Evolutionary conservation across 1,140 invertebrate genomes (phyloP), one percentile per base, ranked within the genome.

Genomic region (Parapsyche elsis): DNA sequence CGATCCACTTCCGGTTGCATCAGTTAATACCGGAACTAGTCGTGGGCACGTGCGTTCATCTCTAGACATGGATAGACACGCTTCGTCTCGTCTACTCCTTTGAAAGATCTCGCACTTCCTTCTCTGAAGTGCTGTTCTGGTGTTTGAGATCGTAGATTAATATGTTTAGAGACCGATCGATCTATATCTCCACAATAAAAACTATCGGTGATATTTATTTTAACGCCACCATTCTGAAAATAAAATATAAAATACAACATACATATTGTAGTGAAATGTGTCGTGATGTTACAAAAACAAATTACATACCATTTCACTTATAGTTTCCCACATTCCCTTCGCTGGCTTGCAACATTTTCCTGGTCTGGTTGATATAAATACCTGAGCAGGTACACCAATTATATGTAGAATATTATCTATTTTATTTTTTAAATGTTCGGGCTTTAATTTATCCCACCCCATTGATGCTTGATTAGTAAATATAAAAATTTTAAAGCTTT

Each of bases 161-260:
- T 83, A 89, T 99, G 99, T 67, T 95, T 84, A 9, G 97, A 97
- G 90, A 99, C 95, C 61, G 99, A 89, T 84, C 97, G 90, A 89
- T 99, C 98, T 38, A 97, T 97, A 92, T 99, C 97, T 45, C 98
- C 98, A 84, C 97, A 94, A 87, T 94, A 99, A 86, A 98, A 95
- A 79, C 93, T 94, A 9, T 92, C 86, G 7, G 88, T 84, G 81
- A 92, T 88, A 79, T 95, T 90, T 24, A 98, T 90, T 30, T 84
- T 9, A 9, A 97, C 84, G 9, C 90, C 90, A 83, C 92, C 92
- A 88, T 92, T 93, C 91, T 95, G 84, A 26, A 88, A 90, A 83
- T 84, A 76, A 10, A 23, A 61, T 46, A 46, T 71, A 24, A 24
- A 59, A 21, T 53, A 81, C 26, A 59, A 59, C 7, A 14, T 71